phyloP scores from a whole-genome alignment of 2,888 invertebrate genomes.

The Rapana venosa region DNA sequence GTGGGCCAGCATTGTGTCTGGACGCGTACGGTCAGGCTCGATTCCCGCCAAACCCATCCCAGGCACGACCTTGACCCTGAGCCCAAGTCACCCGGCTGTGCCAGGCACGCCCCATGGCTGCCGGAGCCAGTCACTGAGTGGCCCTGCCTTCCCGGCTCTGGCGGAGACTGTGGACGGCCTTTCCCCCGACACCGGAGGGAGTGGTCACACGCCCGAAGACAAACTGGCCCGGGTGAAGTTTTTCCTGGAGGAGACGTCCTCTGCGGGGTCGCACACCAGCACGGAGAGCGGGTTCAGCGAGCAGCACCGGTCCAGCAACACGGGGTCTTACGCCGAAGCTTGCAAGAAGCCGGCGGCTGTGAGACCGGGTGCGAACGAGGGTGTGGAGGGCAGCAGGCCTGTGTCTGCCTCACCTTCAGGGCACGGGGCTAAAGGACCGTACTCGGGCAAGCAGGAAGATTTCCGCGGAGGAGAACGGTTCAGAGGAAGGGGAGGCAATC shows the following conservation, averaged over 20 bases:
- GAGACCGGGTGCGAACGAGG: neutral
- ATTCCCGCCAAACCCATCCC: constrained; percentile 65
- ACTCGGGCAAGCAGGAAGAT: too few relatives aligned
- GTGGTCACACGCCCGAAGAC: neutral
- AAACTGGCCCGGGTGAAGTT: constrained; percentile 59
- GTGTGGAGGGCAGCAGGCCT: neutral
- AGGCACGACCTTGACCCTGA: constrained; percentile 65
- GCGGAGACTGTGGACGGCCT: neutral
- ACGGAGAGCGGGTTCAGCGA: constrained; percentile 68
- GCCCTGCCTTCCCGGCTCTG: neutral
- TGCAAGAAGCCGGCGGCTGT: constrained; percentile 51
- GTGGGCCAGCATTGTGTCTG: constrained; percentile 69
- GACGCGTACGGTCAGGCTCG: constrained; percentile 56
- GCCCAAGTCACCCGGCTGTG: constrained; percentile 39
- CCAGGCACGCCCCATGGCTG: constrained; percentile 27
- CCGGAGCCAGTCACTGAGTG: constrained; percentile 8
- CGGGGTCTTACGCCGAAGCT: constrained; percentile 61
- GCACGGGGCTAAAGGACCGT: neutral
- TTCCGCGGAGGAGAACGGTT: neutral
- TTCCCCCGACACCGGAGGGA: neutral
- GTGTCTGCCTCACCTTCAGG: neutral
- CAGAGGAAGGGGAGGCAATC: neutral
- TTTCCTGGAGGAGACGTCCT: constrained; percentile 56
- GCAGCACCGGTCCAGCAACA: constrained; percentile 43
- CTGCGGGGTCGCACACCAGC: constrained; percentile 54